Conservation (phyloP, 1,140 invertebrate species). For the Triops longicaudatus region DNA sequence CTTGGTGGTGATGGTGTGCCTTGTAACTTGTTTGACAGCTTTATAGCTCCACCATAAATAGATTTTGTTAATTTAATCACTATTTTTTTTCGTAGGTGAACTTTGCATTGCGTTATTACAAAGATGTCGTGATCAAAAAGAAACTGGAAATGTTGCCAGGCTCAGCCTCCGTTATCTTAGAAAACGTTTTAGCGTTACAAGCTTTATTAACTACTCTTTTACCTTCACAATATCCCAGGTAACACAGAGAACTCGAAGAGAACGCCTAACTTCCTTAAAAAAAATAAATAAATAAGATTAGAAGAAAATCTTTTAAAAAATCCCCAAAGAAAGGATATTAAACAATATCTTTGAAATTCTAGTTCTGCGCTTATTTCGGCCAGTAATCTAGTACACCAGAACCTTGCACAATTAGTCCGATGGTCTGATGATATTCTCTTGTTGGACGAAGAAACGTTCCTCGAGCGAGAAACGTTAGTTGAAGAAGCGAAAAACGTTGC, state of each 20-base stretch:
- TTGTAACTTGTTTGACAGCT: constrained; percentile 23
- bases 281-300: too few relatives aligned
- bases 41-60: too few relatives aligned
- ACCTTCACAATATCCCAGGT: constrained; percentile 4
- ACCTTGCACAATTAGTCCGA: constrained; percentile 73
- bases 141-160: constrained; percentile 85
- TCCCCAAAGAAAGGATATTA: too few relatives aligned
- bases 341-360: too few relatives aligned
- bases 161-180: constrained; percentile 82
- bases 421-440: constrained; percentile 81
- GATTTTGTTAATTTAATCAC: neutral
- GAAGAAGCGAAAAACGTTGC: constrained; percentile 67
- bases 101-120: constrained; percentile 73
- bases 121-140: constrained; percentile 81
- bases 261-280: too few relatives aligned
- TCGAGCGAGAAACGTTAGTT: constrained; percentile 52
- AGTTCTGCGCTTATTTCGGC: constrained; percentile 60
- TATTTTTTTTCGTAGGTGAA: constrained; percentile 48
- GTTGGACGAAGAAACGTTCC: constrained; percentile 50
- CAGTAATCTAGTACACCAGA: constrained; percentile 75
- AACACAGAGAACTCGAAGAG: neutral
- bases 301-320: too few relatives aligned
- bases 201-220: constrained; percentile 39
- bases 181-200: constrained; percentile 81
- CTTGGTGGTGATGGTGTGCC: neutral